Conservation (phyloP, 2,797 vertebrate species). For the Pelodytes ibericus region DNA sequence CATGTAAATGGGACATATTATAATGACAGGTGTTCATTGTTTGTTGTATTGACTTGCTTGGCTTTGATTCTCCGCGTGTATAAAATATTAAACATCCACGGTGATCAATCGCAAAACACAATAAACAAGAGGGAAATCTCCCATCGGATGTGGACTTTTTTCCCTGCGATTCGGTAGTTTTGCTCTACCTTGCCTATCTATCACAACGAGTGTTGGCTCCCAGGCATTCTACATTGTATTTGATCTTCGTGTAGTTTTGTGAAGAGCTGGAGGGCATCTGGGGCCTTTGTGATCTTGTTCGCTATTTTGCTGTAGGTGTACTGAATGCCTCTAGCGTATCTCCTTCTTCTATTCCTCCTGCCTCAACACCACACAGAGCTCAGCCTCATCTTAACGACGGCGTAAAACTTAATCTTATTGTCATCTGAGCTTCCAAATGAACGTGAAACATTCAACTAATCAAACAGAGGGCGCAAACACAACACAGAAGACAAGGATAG, state of each 20-base stretch:
- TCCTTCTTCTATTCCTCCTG: background rate
- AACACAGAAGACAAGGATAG: no score
- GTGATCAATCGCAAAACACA: background rate
- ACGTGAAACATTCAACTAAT: no score
- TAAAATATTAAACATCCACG: slow-evolving; percentile 12
- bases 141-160: no score
- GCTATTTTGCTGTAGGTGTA: slow-evolving; percentile 15
- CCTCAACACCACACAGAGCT: background rate
- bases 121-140: background rate
- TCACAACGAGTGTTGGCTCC: background rate
- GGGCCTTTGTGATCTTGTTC: slow-evolving; percentile 9
- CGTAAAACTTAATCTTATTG: background rate
- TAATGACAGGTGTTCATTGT: background rate
- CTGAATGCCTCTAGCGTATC: background rate
- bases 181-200: background rate
- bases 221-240: background rate
- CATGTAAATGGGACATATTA: background rate
- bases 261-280: slow-evolving; percentile 9
- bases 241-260: background rate
- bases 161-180: slow-evolving; percentile 9
- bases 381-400: background rate
- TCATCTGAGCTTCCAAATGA: no score
- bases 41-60: background rate
- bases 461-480: no score
- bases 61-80: slow-evolving; percentile 11